phyloP scores from a whole-genome alignment of 1,140 invertebrate species.

The Euwallacea fornicatus region DNA sequence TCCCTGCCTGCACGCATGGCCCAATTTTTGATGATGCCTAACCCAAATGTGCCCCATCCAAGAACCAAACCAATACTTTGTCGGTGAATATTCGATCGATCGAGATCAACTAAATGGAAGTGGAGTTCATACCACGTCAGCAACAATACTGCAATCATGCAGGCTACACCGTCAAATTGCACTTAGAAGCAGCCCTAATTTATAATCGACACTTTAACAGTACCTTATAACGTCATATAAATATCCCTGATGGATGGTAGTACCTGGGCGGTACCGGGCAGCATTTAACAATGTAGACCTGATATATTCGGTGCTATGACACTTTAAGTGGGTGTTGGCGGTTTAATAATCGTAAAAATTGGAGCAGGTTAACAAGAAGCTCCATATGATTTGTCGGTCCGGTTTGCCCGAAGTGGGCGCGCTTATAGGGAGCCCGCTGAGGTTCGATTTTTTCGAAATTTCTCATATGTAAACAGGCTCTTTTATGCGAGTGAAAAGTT shows the following conservation, averaged over 20 bases:
- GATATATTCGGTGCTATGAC: conserved; percentile 27
- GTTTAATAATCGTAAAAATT: conserved; percentile 30
- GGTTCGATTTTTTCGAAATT: too few relatives aligned
- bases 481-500: too few relatives aligned
- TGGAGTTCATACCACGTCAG: too few relatives aligned
- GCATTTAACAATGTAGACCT: conserved; percentile 25
- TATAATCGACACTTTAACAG: conserved; percentile 30
- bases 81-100: too few relatives aligned
- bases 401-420: conserved; percentile 7
- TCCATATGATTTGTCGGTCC: conserved; percentile 26
- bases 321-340: conserved; percentile 19
- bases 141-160: too few relatives aligned
- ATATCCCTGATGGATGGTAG: conserved; percentile 17
- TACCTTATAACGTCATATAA: conserved; percentile 17
- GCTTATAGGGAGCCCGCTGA: not conserved
- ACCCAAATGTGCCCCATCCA: too few relatives aligned
- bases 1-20: too few relatives aligned
- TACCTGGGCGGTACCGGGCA: conserved; percentile 24
- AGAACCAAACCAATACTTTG: too few relatives aligned
- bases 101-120: too few relatives aligned
- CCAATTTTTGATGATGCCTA: too few relatives aligned
- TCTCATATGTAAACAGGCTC: too few relatives aligned
- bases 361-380: conserved; percentile 33
- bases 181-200: conserved; percentile 2
- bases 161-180: too few relatives aligned